phyloP scores from a whole-genome alignment of 2,113 vertebrate genomes.

The Solenodon paradoxus region DNA sequence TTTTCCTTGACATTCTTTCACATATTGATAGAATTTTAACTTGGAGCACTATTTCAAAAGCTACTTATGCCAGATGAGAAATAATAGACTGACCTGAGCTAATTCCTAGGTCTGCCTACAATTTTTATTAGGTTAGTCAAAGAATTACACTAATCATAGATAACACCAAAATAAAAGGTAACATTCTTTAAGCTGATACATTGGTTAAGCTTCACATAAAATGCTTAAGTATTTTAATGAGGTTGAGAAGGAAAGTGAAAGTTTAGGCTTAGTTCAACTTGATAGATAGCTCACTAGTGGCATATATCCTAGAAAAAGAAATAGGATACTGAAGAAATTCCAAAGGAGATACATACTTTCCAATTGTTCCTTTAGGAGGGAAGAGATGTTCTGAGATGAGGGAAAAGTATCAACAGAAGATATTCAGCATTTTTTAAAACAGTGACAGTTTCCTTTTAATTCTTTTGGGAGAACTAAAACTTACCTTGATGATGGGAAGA shows the following conservation, averaged over 20 bases:
- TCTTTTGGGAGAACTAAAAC: not conserved
- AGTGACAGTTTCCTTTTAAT: not conserved
- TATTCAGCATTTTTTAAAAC: conserved; percentile 19
- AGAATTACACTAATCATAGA: not conserved
- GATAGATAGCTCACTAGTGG: not conserved
- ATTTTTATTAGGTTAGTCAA: not conserved
- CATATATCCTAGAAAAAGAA: conserved; percentile 32
- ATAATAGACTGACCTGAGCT: not conserved
- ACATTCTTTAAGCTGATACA: not conserved
- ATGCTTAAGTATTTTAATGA: not conserved
- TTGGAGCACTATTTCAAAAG: not conserved
- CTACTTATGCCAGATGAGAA: not conserved
- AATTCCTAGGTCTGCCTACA: not conserved
- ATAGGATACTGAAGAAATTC: conserved; percentile 6
- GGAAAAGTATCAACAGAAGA: not conserved
- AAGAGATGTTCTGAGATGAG: not conserved
- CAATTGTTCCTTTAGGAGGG: not conserved
- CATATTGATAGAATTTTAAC: not conserved
- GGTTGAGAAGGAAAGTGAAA: not conserved
- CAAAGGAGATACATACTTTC: not conserved
- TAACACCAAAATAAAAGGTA: not conserved
- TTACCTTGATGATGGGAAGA: not conserved
- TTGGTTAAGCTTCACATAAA: not conserved
- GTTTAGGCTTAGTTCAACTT: not conserved
- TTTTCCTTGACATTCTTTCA: conserved; percentile 9